phyloP scores from a whole-genome alignment of 2,888 invertebrate genomes.

The Parnassius apollo region DNA sequence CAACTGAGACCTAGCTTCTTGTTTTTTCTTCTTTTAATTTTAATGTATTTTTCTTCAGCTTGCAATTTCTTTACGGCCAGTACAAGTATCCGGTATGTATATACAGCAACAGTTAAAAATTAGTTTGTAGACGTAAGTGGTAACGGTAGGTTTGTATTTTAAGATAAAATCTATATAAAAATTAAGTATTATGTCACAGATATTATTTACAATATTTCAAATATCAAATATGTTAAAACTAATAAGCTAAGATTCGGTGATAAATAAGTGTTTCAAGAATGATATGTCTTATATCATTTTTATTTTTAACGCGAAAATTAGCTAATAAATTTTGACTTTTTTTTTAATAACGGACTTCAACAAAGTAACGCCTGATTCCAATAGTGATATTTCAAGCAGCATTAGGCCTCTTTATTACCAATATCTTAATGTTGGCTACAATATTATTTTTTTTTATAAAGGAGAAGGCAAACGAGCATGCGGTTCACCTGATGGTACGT shows the following conservation, averaged over 20 bases:
- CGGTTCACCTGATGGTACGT: no score
- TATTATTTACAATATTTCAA: conserved; percentile 16
- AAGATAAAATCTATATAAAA: conserved; percentile 6
- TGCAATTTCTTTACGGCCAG: not conserved
- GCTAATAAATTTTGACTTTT: no score
- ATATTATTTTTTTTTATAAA: not conserved
- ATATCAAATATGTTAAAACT: no score
- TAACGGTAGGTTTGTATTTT: not conserved
- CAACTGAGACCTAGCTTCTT: not conserved
- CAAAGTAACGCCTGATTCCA: no score
- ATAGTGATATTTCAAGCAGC: not conserved
- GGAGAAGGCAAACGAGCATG: no score
- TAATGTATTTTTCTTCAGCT: not conserved
- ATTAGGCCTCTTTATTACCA: conserved; percentile 1
- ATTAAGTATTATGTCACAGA: not conserved
- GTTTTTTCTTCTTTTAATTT: not conserved
- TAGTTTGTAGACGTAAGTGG: not conserved
- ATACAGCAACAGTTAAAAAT: not conserved
- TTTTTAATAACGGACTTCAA: no score
- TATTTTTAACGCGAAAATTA: no score
- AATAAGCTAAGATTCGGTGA: no score
- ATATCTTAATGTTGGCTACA: conserved; percentile 21
- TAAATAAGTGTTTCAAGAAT: no score
- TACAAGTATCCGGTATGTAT: not conserved
- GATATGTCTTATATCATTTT: no score